These are phyloP conservation scores for Pseudochirops corinnae DNA, from an alignment of 2,797 vertebrate genomes.

Conservation along the genomic window DNA sequence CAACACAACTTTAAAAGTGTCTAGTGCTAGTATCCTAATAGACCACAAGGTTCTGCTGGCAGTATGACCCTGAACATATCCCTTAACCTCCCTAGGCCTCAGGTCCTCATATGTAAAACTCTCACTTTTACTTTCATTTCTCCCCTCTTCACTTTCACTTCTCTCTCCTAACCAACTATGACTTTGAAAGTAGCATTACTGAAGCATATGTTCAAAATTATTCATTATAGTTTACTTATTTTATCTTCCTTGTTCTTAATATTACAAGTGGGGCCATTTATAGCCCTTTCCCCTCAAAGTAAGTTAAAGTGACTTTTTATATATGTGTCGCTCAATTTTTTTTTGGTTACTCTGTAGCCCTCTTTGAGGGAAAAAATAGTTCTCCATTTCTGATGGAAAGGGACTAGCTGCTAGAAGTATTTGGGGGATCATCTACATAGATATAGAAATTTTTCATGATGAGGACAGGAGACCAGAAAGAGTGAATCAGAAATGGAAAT, in stretches of 20 bases:
- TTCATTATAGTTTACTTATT: not conserved
- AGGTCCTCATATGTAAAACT: not conserved
- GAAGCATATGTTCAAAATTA: not conserved
- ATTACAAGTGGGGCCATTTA: not conserved
- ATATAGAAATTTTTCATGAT: not conserved
- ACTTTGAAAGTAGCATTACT: not conserved
- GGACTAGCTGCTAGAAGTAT: not conserved
- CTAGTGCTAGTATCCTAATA: not conserved
- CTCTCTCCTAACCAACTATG: not conserved
- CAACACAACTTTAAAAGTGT: not conserved
- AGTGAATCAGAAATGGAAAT: not conserved
- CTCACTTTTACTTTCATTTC: not conserved
- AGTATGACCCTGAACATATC: not conserved
- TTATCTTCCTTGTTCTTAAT: not conserved
- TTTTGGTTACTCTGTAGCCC: not conserved
- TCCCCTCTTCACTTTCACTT: not conserved
- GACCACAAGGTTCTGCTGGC: not conserved
- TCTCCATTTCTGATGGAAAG: not conserved
- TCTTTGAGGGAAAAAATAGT: not conserved
- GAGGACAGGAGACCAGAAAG: not conserved
- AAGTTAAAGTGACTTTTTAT: not conserved
- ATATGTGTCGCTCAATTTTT: not conserved
- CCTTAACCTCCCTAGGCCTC: not conserved
- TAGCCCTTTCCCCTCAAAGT: not conserved
- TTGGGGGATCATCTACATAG: not conserved